phyloP scores from a whole-genome alignment of 2,888 invertebrate genomes.

The Hoplodrina ambigua region DNA sequence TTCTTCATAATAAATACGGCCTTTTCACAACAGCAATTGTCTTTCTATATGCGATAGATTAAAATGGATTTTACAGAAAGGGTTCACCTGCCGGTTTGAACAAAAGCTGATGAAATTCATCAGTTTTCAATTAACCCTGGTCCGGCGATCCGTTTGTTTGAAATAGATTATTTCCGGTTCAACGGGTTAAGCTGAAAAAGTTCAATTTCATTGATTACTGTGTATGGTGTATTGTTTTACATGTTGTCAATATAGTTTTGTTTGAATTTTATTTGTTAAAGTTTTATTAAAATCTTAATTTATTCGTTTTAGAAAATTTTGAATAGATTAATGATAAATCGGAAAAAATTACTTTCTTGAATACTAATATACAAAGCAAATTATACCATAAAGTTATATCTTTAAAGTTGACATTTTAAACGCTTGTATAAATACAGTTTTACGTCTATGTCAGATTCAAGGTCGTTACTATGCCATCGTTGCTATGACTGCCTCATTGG shows the following conservation, averaged over 20 bases:
- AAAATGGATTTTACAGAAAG: constrained; percentile 62
- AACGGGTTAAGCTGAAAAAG: constrained; percentile 68
- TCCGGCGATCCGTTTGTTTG: constrained; percentile 71
- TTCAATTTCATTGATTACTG: constrained; percentile 65
- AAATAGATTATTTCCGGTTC: constrained; percentile 72
- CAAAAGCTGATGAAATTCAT: constrained; percentile 74
- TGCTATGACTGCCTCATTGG: no score
- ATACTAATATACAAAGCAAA: no score
- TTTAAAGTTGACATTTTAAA: no score
- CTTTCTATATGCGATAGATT: constrained; percentile 58
- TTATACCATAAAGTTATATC: no score
- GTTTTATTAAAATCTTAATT: not conserved
- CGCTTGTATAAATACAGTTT: no score
- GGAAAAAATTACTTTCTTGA: no score
- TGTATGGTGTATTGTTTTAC: constrained; percentile 53
- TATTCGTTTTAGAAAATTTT: no score
- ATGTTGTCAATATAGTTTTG: constrained; percentile 34
- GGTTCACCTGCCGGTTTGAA: constrained; percentile 48
- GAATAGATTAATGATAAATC: no score
- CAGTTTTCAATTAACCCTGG: constrained; percentile 77
- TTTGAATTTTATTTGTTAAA: constrained; percentile 23
- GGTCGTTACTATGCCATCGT: no score
- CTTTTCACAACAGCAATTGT: constrained; percentile 50
- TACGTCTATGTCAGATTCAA: no score
- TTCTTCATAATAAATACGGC: constrained; percentile 39